Evolutionary conservation across 2,888 invertebrate genomes (phyloP).

Genomic region (Eupeodes latifasciatus): DNA sequence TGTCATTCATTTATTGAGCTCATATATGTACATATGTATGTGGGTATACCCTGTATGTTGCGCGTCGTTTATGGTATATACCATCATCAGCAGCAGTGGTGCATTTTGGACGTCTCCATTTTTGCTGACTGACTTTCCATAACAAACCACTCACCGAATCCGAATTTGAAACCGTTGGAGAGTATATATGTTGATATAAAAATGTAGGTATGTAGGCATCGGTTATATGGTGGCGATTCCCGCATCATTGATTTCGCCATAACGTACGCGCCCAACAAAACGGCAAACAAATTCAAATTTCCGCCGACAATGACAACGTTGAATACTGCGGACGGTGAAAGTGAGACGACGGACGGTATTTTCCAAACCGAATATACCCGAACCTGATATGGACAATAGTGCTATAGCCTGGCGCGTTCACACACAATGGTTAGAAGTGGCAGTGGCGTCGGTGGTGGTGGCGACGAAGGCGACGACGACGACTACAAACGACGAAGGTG

Average conservation of each 20-base stretch:
- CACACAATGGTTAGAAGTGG: slow-evolving; percentile 67
- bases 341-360: slow-evolving; percentile 24
- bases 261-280: slow-evolving; percentile 66
- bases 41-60: too few species aligned
- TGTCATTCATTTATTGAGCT: slow-evolving; percentile 70
- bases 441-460: slow-evolving; percentile 15
- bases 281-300: slow-evolving; percentile 75
- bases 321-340: too few species aligned
- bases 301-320: slow-evolving; percentile 38
- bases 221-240: slow-evolving; percentile 67
- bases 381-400: slow-evolving; percentile 63
- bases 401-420: slow-evolving; percentile 62
- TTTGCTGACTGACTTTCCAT: slow-evolving; percentile 35
- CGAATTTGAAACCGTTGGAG: slow-evolving; percentile 57
- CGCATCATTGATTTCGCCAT: slow-evolving; percentile 76
- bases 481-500: not conserved
- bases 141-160: slow-evolving; percentile 68
- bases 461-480: not conserved
- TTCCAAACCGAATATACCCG: slow-evolving; percentile 28
- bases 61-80: not conserved
- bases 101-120: slow-evolving; percentile 60
- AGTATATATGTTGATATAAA: slow-evolving; percentile 26
- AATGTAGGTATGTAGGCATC: slow-evolving; percentile 2
- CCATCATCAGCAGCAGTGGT: not conserved
- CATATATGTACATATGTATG: slow-evolving; percentile 4